Conservation (phyloP, 2,888 invertebrate species). For the Choreutis nemorana region DNA sequence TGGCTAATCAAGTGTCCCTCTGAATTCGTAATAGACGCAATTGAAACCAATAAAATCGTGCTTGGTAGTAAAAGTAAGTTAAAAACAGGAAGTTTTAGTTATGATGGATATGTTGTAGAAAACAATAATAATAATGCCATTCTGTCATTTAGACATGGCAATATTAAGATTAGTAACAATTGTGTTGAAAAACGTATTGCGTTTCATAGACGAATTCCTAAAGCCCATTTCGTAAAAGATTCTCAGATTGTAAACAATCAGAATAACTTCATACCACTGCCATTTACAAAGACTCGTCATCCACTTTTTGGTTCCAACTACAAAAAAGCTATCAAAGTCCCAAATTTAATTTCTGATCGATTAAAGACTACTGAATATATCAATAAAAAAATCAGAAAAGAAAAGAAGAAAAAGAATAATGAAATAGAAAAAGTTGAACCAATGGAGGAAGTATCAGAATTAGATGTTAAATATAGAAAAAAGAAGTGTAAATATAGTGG, state of each 20-base stretch:
- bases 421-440: constrained; percentile 12
- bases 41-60: constrained; percentile 21
- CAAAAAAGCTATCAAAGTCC: constrained; percentile 32
- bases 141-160: constrained; percentile 16
- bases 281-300: constrained; percentile 45
- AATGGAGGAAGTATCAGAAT: background rate
- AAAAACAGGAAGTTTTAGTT: constrained; percentile 34
- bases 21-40: constrained; percentile 23
- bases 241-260: constrained; percentile 24
- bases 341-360: constrained; percentile 20
- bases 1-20: constrained; percentile 38
- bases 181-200: constrained; percentile 21
- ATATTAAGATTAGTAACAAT: constrained; percentile 21
- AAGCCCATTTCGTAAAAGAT: constrained; percentile 28
- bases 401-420: constrained; percentile 9
- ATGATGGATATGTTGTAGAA: constrained; percentile 25
- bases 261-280: constrained; percentile 35
- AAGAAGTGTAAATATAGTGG: constrained; percentile 22
- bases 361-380: constrained; percentile 13
- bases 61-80: constrained; percentile 34
- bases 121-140: constrained; percentile 17
- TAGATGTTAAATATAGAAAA: constrained; percentile 15
- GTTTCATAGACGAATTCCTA: constrained; percentile 37
- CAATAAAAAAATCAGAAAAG: constrained; percentile 2
- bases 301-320: constrained; percentile 45